These are phyloP conservation scores for Pseudomyrmex pallidus DNA, from an alignment of 1,140 invertebrate species.

Conservation along the genomic window DNA sequence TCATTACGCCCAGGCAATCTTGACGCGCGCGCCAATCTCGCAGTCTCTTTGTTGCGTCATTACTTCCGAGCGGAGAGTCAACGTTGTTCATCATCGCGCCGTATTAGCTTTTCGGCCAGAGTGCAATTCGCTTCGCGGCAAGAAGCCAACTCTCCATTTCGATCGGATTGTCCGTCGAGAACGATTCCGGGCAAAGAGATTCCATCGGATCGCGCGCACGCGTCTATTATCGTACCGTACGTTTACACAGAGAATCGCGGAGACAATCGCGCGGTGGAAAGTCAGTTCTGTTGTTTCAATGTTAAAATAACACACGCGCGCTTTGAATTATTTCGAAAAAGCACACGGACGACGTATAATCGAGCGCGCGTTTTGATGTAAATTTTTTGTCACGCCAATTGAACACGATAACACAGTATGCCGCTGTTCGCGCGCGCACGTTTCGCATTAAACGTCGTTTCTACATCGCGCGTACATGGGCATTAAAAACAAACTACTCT, in stretches of 20 bases:
- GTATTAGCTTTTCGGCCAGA: slow-evolving; percentile 30
- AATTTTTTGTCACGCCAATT: slow-evolving; percentile 1
- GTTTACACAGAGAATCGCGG: neutral
- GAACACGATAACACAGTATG: neutral
- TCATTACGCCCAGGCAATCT: slow-evolving; percentile 31
- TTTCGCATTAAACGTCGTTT: slow-evolving; percentile 30
- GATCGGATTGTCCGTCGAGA: slow-evolving; percentile 53
- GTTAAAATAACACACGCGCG: too few species aligned
- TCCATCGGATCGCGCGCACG: slow-evolving; percentile 29
- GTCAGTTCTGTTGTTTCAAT: too few species aligned
- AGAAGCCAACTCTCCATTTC: slow-evolving; percentile 41
- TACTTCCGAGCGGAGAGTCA: slow-evolving; percentile 59
- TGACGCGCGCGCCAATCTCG: slow-evolving; percentile 29
- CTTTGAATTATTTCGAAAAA: too few species aligned
- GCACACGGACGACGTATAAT: too few species aligned
- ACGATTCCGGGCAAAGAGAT: slow-evolving; percentile 39
- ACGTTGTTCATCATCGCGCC: slow-evolving; percentile 39
- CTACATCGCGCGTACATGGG: neutral
- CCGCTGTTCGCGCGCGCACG: neutral
- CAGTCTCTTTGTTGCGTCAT: slow-evolving; percentile 53
- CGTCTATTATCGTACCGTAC: slow-evolving; percentile 22
- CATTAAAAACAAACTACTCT: slow-evolving; percentile 20
- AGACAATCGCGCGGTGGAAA: too few species aligned
- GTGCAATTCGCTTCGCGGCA: slow-evolving; percentile 37
- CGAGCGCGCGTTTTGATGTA: neutral